Conservation (phyloP, 2,797 vertebrate genomes). For the Fistularia commersonii region DNA sequence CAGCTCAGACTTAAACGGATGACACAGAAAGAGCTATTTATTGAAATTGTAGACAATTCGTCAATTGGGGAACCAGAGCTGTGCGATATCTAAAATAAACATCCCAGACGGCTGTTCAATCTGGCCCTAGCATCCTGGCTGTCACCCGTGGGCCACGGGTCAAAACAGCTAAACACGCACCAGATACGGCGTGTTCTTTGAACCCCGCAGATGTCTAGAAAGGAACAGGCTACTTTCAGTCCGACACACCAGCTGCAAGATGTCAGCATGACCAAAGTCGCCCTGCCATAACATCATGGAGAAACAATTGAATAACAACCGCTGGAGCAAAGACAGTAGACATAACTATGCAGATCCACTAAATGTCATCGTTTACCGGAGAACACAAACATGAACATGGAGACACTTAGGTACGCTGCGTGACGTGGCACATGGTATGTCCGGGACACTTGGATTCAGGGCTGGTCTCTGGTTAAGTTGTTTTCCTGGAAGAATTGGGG, state of each 20-base stretch:
- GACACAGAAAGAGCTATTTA: constrained; percentile 20
- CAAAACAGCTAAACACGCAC: constrained; percentile 44
- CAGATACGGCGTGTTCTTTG: too few relatives aligned
- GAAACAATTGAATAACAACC: too few relatives aligned
- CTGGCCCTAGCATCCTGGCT: constrained; percentile 19
- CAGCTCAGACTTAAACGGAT: constrained; percentile 21
- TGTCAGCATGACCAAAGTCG: constrained; percentile 40
- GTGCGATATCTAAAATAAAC: too few relatives aligned
- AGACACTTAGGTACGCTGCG: constrained; percentile 16
- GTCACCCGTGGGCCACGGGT: constrained; percentile 14
- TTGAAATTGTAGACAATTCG: constrained; percentile 14
- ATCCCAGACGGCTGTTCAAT: neutral
- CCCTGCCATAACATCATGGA: too few relatives aligned
- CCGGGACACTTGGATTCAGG: constrained; percentile 53
- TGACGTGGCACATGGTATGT: constrained; percentile 58
- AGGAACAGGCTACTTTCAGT: constrained; percentile 11
- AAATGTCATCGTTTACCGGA: constrained; percentile 6
- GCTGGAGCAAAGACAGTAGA: constrained; percentile 10
- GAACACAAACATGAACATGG: constrained; percentile 6
- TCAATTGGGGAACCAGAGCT: too few relatives aligned
- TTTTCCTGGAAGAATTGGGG: constrained; percentile 73
- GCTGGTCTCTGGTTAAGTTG: constrained; percentile 65
- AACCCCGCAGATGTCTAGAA: constrained; percentile 22
- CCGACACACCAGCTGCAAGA: constrained; percentile 28
- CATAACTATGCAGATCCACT: constrained; percentile 10